Evolutionary conservation across 2,888 invertebrate genomes (phyloP).

Genomic region (Drosophila neonasuta): DNA sequence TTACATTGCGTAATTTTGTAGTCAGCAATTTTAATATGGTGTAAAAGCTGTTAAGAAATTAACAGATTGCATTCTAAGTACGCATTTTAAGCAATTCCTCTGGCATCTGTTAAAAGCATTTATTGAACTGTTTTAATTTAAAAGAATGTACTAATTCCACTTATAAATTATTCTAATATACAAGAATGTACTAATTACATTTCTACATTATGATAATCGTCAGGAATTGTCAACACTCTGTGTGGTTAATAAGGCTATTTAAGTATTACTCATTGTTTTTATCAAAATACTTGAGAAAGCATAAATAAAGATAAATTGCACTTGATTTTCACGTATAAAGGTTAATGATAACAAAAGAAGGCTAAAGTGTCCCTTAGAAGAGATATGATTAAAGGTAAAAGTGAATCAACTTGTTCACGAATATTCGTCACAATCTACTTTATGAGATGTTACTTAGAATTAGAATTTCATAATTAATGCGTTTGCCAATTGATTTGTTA

Average conservation of each 20-base stretch:
- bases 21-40: not conserved
- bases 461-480: not conserved
- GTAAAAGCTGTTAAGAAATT: not conserved
- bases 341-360: slow-evolving; percentile 8
- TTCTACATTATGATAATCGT: not conserved
- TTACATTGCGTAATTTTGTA: not conserved
- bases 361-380: not conserved
- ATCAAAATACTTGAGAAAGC: not conserved
- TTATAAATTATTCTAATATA: too few species aligned
- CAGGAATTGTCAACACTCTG: not conserved
- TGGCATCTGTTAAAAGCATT: not conserved
- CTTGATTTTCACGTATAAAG: slow-evolving; percentile 6
- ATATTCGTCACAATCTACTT: not conserved
- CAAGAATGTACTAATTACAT: too few species aligned
- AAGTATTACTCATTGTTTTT: not conserved
- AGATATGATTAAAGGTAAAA: slow-evolving; percentile 1
- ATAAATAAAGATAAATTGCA: slow-evolving; percentile 14
- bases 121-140: not conserved
- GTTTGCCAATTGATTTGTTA: slow-evolving; percentile 10
- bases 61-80: not conserved
- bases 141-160: too few species aligned
- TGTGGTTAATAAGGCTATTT: not conserved
- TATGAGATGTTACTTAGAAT: not conserved
- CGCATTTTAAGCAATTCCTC: not conserved
- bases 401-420: not conserved